Conservation (phyloP, 2,888 invertebrate species). For the Ferdinandea cuprea region DNA sequence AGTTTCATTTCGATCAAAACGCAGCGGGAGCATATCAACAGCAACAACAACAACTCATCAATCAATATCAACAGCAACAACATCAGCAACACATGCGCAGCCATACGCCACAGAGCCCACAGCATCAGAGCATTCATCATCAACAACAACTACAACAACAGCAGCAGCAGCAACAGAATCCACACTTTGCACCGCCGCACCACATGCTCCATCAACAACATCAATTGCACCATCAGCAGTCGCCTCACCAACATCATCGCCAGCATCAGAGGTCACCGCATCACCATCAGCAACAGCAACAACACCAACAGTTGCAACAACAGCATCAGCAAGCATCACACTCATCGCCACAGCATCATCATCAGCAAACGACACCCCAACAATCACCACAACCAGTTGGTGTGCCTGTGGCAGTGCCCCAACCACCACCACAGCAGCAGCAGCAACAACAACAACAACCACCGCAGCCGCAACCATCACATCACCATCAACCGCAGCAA, state of each 20-base stretch:
- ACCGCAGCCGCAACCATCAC: conserved; percentile 75
- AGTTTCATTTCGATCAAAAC: conserved; percentile 80
- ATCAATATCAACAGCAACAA: conserved; percentile 76
- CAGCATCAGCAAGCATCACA: conserved; percentile 76
- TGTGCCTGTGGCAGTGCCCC: conserved; percentile 59
- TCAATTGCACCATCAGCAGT: conserved; percentile 78
- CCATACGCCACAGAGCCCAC: conserved; percentile 78
- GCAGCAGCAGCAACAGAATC: conserved; percentile 77
- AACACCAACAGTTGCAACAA: conserved; percentile 78
- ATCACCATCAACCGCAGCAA: conserved; percentile 75
- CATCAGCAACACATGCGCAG: conserved; percentile 78
- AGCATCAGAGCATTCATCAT: conserved; percentile 79
- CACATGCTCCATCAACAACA: conserved; percentile 79
- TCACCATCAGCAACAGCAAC: conserved; percentile 77
- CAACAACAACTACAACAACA: conserved; percentile 79
- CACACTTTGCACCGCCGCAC: conserved; percentile 77
- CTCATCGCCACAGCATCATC: conserved; percentile 75
- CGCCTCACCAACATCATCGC: conserved; percentile 79
- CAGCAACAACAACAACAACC: conserved; percentile 63
- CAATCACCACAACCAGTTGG: conserved; percentile 70
- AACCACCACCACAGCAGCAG: conserved; percentile 55
- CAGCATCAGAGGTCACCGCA: conserved; percentile 79
- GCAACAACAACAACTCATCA: conserved; percentile 78
- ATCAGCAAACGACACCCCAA: conserved; percentile 62
- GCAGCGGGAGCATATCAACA: conserved; percentile 80